Evolutionary conservation across 30 jellyfish, hydroid and myxozoan species (phyloP), one percentile per base, ranked within the genome.

Genomic region (Cassiopea andromeda): DNA sequence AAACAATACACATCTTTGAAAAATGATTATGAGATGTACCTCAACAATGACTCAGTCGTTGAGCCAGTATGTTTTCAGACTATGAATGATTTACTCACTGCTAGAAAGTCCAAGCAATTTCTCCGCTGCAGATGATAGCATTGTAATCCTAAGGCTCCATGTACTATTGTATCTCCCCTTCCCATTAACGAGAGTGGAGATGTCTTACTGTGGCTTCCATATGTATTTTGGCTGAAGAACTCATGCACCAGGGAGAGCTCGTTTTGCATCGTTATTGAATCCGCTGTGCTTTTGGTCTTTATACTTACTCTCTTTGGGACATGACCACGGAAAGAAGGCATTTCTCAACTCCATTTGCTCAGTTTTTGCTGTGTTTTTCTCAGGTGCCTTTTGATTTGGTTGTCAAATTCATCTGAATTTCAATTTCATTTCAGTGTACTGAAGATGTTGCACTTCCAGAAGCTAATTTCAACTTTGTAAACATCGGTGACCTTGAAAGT

Each of bases 1-100:
- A 96, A 96, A 49, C 98, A 92, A 64, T 96, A 96, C 92, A n/a
- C 97, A 18, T 73, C 97, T 14, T n/a, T 96, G 82, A 85, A 92
- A 50, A 96, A 96, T 85, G 99, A 96, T 54, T 96, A 96, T 58
- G 99, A 96, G 76, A 96, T 96, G 98, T 67, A 85, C 47, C 44
- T 96, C 17, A 92, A 91, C 75, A 80, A 68, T 45, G 98, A 96
- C 58, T 64, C 99, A 0, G 47, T 86, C 44, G 79, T 96, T 48
- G 97, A 96, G 17, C 85, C 59, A 89, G 99, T 96, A 85, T 19
- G 98, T 78, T 44, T 49, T 64, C 73, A 9, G 15, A 64, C 5
- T 14, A 64, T 58, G 68, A 14, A 14, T 0, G 85, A 6, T 46
- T 43, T 43, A 43, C 73, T 75, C 44, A 6, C 85, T 6, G 46